Conservation (phyloP, 1,140 invertebrate species). For the Coelopa frigida region DNA sequence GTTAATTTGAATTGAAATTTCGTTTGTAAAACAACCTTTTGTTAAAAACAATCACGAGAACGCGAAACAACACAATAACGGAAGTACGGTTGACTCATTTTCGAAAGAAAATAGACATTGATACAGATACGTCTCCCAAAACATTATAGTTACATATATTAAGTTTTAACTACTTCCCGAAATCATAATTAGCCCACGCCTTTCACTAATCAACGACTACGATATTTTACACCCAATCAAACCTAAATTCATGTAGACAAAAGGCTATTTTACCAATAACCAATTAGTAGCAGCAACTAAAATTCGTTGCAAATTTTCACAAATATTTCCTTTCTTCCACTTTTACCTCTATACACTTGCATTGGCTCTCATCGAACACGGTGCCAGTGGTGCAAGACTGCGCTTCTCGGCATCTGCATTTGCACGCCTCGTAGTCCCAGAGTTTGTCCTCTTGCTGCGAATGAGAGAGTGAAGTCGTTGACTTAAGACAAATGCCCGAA, state of each 20-base stretch:
- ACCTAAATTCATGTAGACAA: constrained; percentile 1
- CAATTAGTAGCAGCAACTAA: too few relatives aligned
- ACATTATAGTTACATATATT: too few relatives aligned
- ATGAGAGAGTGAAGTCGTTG: neutral
- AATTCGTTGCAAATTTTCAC: too few relatives aligned
- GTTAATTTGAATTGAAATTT: neutral
- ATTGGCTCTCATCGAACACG: constrained; percentile 52
- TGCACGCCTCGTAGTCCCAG: constrained; percentile 55
- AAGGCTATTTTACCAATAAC: neutral
- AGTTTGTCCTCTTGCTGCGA: constrained; percentile 45
- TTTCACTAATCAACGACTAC: too few relatives aligned
- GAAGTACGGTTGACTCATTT: too few relatives aligned
- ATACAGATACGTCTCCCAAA: too few relatives aligned
- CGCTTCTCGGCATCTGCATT: constrained; percentile 51
- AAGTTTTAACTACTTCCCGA: too few relatives aligned
- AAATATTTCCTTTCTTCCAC: neutral
- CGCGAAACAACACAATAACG: neutral
- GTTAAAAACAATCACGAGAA: neutral
- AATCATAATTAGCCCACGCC: too few relatives aligned
- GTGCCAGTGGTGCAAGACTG: constrained; percentile 54
- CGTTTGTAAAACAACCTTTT: neutral
- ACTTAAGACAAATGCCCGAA: too few relatives aligned
- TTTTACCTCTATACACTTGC: constrained; percentile 49
- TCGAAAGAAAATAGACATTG: too few relatives aligned
- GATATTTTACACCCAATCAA: too few relatives aligned